Base-by-base conservation (phyloP, 2,113 vertebrate species). In the Peromyscus californicus region DNA sequence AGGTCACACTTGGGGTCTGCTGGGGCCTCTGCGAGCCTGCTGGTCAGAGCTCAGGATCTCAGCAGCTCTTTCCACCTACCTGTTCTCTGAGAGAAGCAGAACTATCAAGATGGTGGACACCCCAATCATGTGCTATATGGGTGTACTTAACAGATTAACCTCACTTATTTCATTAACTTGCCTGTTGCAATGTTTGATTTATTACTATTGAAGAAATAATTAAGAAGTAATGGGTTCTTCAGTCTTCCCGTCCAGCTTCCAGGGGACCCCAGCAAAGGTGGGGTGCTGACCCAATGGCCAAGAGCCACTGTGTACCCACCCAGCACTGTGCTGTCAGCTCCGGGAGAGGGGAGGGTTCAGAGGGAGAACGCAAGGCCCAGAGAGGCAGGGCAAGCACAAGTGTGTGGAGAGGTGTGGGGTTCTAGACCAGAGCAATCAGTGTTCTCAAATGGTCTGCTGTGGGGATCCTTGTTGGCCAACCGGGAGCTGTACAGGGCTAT, bases 151-250 rank as follows among this genome's bases (percentile, higher is more conserved):
- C 93, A 91, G 93, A 90, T 91, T 31, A 74, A 48, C 95, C 95
- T 94, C 92, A 54, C 69, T 94, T 91, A 67, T 93, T 96, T 97
- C 89, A 76, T 33, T 89, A 97, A 93, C 75, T 91, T 96, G 94
- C 94, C 96, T 94, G 63, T 91, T 79, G 67, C 89, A 31, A 19
- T 83, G 85, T 95, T 93, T 29, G 1, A 8, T 91, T 95, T 91
- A 87, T 94, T 95, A 91, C 86, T 95, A 83, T 91, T 96, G 93
- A 95, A 96, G 96, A 96, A 86, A 54, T 67, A 72, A 91, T 85
- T 59, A 92, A 90, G 79, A 93, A 76, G 78, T 76, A 39, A 84
- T 92, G 33, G 78, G 48, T 36, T 74, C 17, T 74, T 72, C 22
- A n/a, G 42, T 84, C 72, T 95, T 10, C 74, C 70, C 29, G 22